Percentiles rank a stretch among this genome's conserved stretches.
Conservation (phyloP, 1,140 invertebrate genomes). For the Kradibia gibbosae region DNA sequence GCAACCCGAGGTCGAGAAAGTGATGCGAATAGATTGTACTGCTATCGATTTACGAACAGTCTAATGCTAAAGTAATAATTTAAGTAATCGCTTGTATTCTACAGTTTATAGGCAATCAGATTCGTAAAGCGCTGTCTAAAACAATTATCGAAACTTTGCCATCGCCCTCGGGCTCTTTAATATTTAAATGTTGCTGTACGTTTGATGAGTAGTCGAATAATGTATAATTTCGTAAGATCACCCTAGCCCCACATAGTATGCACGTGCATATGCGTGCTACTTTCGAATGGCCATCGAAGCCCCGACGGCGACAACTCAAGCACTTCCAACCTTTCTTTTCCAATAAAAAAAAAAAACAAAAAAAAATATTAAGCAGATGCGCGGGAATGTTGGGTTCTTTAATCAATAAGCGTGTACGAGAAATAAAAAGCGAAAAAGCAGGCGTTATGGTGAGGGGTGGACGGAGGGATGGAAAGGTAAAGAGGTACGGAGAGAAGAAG, state of each 20-base stretch:
- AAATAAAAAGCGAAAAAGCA: background rate
- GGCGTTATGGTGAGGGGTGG: background rate
- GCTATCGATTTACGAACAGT: slow-evolving; percentile 1
- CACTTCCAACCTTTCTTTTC: slow-evolving; percentile 34
- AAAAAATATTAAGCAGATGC: slow-evolving; percentile 19
- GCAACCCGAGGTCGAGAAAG: background rate
- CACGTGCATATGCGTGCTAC: background rate
- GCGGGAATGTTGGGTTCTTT: slow-evolving; percentile 29
- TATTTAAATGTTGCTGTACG: slow-evolving; percentile 27
- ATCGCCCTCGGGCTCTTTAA: slow-evolving; percentile 5
- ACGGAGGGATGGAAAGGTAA: background rate
- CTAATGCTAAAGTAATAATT: background rate
- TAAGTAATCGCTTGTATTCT: background rate
- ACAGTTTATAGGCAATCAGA: slow-evolving; percentile 17
- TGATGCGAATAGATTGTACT: background rate
- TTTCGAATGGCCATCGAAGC: background rate
- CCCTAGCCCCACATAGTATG: background rate
- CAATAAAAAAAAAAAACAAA: too few species aligned
- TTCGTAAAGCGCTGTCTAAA: slow-evolving; percentile 22
- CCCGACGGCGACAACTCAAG: slow-evolving; percentile 24
- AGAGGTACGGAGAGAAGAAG: background rate
- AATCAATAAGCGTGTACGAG: slow-evolving; percentile 7
- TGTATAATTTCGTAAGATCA: background rate
- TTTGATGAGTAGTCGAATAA: slow-evolving; percentile 13
- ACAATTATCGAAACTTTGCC: background rate